Evolutionary conservation across 1,140 invertebrate genomes (phyloP).

Genomic region (Aphaenogaster ashmeadi): DNA sequence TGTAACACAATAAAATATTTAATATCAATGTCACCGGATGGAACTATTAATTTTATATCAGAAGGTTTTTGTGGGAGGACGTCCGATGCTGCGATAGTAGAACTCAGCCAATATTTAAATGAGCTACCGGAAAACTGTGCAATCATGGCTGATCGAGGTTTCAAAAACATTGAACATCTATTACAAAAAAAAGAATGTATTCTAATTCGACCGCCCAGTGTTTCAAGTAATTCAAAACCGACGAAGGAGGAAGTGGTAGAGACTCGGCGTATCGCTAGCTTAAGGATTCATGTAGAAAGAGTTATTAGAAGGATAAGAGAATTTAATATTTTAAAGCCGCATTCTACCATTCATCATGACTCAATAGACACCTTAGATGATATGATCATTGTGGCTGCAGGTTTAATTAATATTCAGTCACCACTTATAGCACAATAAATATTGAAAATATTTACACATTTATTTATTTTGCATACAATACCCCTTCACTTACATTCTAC

Average conservation of each 20-base stretch:
- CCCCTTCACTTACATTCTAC: background rate
- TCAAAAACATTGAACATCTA: background rate
- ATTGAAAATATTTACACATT: background rate
- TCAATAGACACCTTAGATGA: background rate
- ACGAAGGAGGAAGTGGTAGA: background rate
- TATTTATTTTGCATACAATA: background rate
- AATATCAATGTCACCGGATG: constrained; percentile 6
- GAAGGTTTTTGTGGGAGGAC: background rate
- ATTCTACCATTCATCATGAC: background rate
- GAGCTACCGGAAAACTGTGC: background rate
- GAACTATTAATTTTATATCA: background rate
- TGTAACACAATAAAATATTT: constrained; percentile 5
- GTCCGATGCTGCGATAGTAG: background rate
- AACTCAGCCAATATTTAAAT: background rate
- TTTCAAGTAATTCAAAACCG: background rate
- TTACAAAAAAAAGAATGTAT: background rate
- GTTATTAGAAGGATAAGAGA: background rate
- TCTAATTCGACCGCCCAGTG: background rate
- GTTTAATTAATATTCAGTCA: constrained; percentile 1
- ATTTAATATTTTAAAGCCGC: background rate
- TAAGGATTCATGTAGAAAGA: background rate
- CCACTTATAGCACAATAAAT: background rate
- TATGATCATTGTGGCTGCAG: background rate
- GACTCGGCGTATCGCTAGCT: background rate
- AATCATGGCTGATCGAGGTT: background rate